Evolutionary conservation across 64 coral and sea anemone species (phyloP).

Genomic region (Anthopleura sola): DNA sequence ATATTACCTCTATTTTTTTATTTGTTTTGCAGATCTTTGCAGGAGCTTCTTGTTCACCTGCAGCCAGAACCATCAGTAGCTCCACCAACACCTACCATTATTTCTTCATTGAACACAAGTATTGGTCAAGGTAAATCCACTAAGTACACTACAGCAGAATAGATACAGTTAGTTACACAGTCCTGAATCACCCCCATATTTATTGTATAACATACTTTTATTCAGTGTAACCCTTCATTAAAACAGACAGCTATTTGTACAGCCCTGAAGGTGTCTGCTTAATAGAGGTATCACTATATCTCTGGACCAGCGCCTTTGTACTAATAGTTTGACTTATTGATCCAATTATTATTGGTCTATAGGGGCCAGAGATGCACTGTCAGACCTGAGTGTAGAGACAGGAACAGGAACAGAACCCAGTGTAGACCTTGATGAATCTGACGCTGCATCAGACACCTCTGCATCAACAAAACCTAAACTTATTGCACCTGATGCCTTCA

Average conservation of each 20-base stretch:
- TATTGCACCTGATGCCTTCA: constrained; percentile 87
- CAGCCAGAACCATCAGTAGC: constrained; percentile 76
- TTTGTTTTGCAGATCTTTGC: constrained; percentile 63
- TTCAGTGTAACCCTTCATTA: too few species aligned
- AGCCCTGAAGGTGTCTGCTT: too few species aligned
- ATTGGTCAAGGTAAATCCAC: constrained; percentile 28
- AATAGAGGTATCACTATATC: too few species aligned
- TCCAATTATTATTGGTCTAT: neutral
- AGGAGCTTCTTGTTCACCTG: constrained; percentile 78
- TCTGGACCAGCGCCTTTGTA: too few species aligned
- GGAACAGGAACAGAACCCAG: constrained; percentile 72
- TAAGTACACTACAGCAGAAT: too few species aligned
- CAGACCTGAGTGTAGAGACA: constrained; percentile 85
- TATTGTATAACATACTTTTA: too few species aligned
- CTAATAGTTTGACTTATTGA: too few species aligned
- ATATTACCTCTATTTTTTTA: too few species aligned
- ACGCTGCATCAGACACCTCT: constrained; percentile 30
- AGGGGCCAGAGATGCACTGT: constrained; percentile 84
- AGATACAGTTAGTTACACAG: too few species aligned
- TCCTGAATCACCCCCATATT: too few species aligned
- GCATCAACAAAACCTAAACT: constrained; percentile 48
- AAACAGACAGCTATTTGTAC: too few species aligned
- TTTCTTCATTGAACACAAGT: constrained; percentile 60
- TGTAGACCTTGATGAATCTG: constrained; percentile 82
- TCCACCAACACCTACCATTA: constrained; percentile 63